Evolutionary conservation across 2,113 vertebrate genomes (phyloP).

Genomic region (Atrichornis clamosus): DNA sequence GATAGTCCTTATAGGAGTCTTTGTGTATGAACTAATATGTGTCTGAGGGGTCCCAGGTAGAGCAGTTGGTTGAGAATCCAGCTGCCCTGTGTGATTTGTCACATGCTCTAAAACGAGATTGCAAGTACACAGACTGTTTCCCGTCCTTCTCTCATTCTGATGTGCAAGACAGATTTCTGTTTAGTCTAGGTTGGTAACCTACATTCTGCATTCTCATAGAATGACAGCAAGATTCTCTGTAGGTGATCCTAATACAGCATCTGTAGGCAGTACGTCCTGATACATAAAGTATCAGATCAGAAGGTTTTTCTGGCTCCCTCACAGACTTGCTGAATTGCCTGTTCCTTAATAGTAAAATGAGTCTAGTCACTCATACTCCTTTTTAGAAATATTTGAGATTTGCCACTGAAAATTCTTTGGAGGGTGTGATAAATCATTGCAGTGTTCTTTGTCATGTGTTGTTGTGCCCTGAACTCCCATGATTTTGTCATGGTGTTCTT

Average conservation of each 20-base stretch:
- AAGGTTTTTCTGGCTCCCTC: not conserved
- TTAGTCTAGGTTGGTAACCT: not conserved
- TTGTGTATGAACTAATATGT: not conserved
- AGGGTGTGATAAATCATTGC: not conserved
- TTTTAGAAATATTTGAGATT: not conserved
- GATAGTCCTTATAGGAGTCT: not conserved
- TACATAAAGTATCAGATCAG: not conserved
- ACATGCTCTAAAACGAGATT: not conserved
- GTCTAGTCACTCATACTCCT: not conserved
- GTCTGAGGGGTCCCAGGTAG: not conserved
- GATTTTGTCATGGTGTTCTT: not conserved
- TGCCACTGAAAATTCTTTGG: not conserved
- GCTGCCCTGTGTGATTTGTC: not conserved
- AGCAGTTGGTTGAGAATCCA: not conserved
- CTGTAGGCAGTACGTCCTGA: fast-evolving
- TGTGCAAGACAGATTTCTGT: not conserved
- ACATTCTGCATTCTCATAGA: not conserved
- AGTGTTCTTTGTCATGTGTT: not conserved
- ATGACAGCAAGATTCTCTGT: not conserved
- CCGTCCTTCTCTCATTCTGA: not conserved
- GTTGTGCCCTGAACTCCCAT: not conserved
- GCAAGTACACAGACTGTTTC: not conserved
- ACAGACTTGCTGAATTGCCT: not conserved
- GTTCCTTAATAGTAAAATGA: not conserved
- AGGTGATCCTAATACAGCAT: not conserved